Percentiles rank a stretch among this genome's conserved stretches.
These are phyloP conservation scores for Trematomus bernacchii DNA, from an alignment of 2,797 vertebrate species.

Conservation along the genomic window DNA sequence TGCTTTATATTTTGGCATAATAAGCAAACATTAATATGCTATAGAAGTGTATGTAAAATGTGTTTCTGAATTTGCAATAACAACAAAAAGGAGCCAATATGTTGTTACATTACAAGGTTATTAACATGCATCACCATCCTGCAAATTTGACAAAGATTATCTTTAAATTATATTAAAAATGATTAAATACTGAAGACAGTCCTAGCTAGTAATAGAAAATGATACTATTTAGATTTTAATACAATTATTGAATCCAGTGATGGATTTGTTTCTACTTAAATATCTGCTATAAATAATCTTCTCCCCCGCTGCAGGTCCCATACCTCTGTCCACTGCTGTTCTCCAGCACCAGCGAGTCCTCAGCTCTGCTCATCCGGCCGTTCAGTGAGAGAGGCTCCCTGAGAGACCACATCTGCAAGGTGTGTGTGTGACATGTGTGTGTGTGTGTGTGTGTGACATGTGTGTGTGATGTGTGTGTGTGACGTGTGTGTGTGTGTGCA, in stretches of 20 bases:
- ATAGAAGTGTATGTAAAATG: neutral
- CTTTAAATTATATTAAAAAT: too few species aligned
- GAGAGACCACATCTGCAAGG: constrained; percentile 97
- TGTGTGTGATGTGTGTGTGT: neutral
- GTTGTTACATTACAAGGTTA: neutral
- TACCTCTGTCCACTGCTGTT: constrained; percentile 92
- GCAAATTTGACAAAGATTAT: too few species aligned
- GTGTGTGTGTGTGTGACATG: constrained; percentile 1
- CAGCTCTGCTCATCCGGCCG: constrained; percentile 91
- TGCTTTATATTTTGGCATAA: neutral
- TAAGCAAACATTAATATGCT: neutral
- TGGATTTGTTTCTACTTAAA: neutral
- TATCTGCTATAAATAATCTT: neutral
- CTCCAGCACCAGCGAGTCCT: constrained; percentile 93
- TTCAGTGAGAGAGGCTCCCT: constrained; percentile 96
- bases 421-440: constrained; percentile 55
- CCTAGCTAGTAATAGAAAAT: too few species aligned
- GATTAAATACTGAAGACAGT: too few species aligned
- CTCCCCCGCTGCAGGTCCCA: constrained; percentile 84
- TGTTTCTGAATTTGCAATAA: neutral
- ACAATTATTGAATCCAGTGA: neutral
- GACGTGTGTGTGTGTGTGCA: too few species aligned
- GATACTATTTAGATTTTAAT: neutral
- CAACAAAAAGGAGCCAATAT: neutral
- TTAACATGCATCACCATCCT: too few species aligned